phyloP scores from a whole-genome alignment of 2,797 vertebrate species.

The Moxostoma hubbsi region DNA sequence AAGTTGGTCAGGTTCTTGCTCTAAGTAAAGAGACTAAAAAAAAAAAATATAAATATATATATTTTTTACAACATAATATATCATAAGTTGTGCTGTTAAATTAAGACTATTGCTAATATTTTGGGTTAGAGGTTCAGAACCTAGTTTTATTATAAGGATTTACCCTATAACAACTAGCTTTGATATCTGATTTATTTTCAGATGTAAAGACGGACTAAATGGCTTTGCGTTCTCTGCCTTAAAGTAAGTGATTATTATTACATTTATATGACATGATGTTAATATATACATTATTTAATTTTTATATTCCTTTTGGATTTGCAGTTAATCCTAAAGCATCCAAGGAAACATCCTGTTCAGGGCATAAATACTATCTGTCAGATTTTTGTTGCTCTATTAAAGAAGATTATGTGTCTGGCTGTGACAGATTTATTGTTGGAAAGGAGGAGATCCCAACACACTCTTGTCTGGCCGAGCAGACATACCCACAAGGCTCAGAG shows the following conservation, averaged over 20 bases:
- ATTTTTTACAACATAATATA: too few species aligned
- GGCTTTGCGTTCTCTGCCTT: constrained; percentile 96
- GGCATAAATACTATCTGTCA: not conserved
- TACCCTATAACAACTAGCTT: not conserved
- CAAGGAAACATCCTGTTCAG: not conserved
- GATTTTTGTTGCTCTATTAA: not conserved
- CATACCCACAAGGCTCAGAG: constrained; percentile 67
- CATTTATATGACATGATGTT: not conserved
- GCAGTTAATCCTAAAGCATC: not conserved
- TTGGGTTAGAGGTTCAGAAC: too few species aligned
- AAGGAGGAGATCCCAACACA: constrained; percentile 96
- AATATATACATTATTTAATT: not conserved
- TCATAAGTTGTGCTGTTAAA: too few species aligned
- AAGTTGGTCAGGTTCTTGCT: constrained; percentile 41
- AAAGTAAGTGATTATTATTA: constrained; percentile 83
- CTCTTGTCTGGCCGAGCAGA: constrained; percentile 76
- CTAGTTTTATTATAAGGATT: too few species aligned
- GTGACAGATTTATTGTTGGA: constrained; percentile 91
- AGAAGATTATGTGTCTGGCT: constrained; percentile 27
- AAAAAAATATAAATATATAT: too few species aligned
- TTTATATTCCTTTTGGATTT: constrained; percentile 6
- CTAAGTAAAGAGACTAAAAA: too few species aligned
- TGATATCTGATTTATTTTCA: constrained; percentile 61
- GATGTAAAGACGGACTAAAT: constrained; percentile 95
- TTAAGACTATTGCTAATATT: too few species aligned